phyloP scores from a whole-genome alignment of 1,140 invertebrate genomes.

The Medauroidea extradentata region DNA sequence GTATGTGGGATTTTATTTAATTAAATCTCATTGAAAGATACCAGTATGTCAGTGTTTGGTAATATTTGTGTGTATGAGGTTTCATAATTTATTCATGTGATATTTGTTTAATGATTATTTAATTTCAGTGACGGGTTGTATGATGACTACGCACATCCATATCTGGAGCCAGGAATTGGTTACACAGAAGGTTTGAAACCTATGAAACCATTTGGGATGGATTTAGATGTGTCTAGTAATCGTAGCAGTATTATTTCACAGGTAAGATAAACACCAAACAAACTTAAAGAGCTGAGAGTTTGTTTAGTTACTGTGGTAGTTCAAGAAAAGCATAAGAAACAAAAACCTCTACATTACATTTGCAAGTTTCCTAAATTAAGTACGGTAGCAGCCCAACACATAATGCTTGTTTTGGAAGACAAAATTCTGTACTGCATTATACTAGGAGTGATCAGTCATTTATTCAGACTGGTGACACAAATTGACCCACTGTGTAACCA shows the following conservation, averaged over 20 bases:
- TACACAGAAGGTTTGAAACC: constrained; percentile 32
- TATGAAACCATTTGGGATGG: constrained; percentile 49
- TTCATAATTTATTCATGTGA: no score
- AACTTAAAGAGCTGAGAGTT: not conserved
- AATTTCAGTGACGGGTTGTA: constrained; percentile 49
- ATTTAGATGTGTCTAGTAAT: constrained; percentile 51
- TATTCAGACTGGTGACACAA: no score
- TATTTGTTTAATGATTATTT: no score
- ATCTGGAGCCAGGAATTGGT: constrained; percentile 23
- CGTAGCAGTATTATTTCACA: constrained; percentile 51
- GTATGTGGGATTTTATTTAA: no score
- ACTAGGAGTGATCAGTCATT: no score
- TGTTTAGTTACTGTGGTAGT: not conserved
- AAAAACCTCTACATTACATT: not conserved
- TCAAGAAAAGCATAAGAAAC: not conserved
- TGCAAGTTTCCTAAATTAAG: not conserved
- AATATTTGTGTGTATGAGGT: no score
- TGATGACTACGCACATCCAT: constrained; percentile 26
- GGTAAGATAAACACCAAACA: constrained; percentile 22
- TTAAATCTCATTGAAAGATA: no score
- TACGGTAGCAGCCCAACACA: not conserved
- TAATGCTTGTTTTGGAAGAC: not conserved
- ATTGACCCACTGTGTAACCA: no score
- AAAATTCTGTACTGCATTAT: no score
- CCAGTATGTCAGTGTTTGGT: no score